Percentiles rank a stretch among this genome's conserved stretches.
phyloP scores from a whole-genome alignment of 2,113 vertebrate species.

The Hypanus sabinus region DNA sequence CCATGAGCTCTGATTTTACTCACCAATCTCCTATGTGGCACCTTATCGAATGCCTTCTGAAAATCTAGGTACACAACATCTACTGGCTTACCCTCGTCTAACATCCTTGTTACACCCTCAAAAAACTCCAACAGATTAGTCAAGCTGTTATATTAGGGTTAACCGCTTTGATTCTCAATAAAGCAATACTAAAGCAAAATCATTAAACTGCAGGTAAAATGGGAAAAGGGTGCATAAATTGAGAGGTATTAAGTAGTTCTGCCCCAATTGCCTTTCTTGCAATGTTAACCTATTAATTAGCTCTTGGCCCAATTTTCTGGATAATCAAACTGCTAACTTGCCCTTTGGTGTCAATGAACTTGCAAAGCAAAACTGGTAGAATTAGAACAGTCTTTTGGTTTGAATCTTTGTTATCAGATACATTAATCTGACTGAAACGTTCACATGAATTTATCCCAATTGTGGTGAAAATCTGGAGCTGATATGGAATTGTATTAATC shows the following conservation, averaged over 20 bases:
- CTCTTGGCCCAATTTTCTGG: background rate
- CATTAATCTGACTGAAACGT: background rate
- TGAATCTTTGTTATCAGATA: background rate
- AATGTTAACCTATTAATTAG: background rate
- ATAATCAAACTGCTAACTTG: background rate
- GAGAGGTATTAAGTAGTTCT: background rate
- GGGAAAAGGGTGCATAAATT: background rate
- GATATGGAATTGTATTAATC: conserved; percentile 19
- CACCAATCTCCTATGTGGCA: no score
- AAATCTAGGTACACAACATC: no score
- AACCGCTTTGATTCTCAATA: background rate
- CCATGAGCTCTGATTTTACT: no score
- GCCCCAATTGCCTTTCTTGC: background rate
- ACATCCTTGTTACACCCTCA: no score
- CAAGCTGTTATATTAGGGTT: no score
- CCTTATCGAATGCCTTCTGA: no score
- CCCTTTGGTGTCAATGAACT: background rate
- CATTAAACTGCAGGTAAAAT: background rate
- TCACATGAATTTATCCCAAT: background rate
- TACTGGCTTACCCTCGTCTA: no score
- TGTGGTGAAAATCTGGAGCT: background rate
- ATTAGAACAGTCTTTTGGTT: background rate
- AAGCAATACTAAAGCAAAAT: background rate
- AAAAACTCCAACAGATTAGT: no score
- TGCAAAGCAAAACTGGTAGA: background rate